Evolutionary conservation across 2,888 invertebrate genomes (phyloP), one percentile per base, ranked within the genome.

Genomic region (Apomyelois bistriatella): DNA sequence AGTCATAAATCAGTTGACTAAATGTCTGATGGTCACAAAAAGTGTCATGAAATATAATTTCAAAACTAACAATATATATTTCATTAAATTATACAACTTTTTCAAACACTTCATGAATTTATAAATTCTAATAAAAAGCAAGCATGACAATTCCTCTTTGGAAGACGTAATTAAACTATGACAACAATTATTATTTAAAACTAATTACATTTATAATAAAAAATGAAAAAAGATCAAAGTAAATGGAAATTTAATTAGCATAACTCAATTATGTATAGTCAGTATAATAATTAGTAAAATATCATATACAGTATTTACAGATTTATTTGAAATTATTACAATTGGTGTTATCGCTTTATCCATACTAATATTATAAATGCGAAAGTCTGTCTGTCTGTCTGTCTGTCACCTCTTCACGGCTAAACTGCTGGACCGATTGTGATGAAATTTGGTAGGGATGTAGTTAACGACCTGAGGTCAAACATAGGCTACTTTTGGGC

Each of bases 121-220:
- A 16, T 7, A 50, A 35, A 42, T 37, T 22, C 13, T 22, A 41
- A 52, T 47, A 50, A 53, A 62, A 61, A 57, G 16, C 38, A 58
- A 61, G 51, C 49, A 50, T 55, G 10, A 48, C 53, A 53, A 56
- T 56, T 55, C 58, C 59, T 54, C 48, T 42, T 53, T 64, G 62
- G 62, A 68, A 69, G 62, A 68, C 60, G 12, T 52, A 61, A 58
- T 58, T 52, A 61, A 60, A 61, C 48, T 55, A 59, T 57, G 22
- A 22, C 5, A 46, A 17, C 48, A 36, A 48, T 15, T 35, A 16
- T 38, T 32, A 32, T 10, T 5, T 28, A 28, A 28, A 49, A 55
- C 53, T 51, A 46, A 36, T 49, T 8, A 47, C 16, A 9, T 13
- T 16, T 22, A 17, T 10, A 28, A 43, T 22, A 10, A 35, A n/a